phyloP scores from a whole-genome alignment of 2,797 vertebrate genomes.

The Parotocinclus haroldoi region DNA sequence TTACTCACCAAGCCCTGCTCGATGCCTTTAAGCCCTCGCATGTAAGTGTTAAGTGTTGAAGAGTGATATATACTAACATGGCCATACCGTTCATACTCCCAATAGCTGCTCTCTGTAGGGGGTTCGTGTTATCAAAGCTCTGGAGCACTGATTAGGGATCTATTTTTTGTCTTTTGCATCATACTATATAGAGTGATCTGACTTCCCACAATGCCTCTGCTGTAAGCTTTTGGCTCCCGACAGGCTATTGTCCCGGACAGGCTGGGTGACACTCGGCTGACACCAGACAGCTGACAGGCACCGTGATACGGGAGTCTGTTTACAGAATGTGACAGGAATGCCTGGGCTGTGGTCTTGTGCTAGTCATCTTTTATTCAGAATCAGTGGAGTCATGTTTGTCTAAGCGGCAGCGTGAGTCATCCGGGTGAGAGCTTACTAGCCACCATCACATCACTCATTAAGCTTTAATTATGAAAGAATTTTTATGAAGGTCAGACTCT shows the following conservation, averaged over 20 bases:
- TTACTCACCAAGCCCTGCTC: too few species aligned
- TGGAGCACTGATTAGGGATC: slow-evolving; percentile 19
- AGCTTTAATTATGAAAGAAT: slow-evolving; percentile 41
- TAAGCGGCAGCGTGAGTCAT: slow-evolving; percentile 12
- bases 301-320: slow-evolving; percentile 69
- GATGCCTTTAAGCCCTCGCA: not conserved
- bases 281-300: slow-evolving; percentile 71
- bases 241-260: slow-evolving; percentile 61
- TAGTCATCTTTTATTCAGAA: slow-evolving; percentile 42
- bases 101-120: slow-evolving; percentile 24
- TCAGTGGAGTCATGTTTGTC: slow-evolving; percentile 40
- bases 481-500: slow-evolving; percentile 25
- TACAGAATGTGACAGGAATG: slow-evolving; percentile 67
- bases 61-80: slow-evolving; percentile 28
- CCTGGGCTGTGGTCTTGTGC: slow-evolving; percentile 46
- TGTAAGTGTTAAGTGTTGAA: slow-evolving; percentile 16
- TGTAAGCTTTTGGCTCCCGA: slow-evolving; percentile 55
- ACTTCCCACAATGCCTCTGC: slow-evolving; percentile 35
- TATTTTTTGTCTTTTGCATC: slow-evolving; percentile 20
- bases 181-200: slow-evolving; percentile 15
- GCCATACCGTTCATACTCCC: slow-evolving; percentile 25
- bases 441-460: slow-evolving; percentile 38
- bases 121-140: slow-evolving; percentile 20
- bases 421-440: slow-evolving; percentile 1
- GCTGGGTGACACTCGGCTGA: slow-evolving; percentile 62